phyloP scores from a whole-genome alignment of 2,888 invertebrate genomes.

The Archaeoteleia sp. region DNA sequence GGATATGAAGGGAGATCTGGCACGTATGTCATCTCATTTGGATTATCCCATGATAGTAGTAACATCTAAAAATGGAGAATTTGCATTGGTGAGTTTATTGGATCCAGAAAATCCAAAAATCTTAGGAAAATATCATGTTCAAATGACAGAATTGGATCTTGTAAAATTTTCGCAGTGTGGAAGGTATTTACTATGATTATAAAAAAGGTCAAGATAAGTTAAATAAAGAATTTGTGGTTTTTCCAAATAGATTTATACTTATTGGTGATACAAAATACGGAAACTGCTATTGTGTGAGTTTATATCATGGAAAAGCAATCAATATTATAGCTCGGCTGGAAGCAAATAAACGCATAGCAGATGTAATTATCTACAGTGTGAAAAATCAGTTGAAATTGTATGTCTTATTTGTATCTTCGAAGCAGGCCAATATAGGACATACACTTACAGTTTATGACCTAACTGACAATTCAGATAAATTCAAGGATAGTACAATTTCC shows the following conservation, averaged over 20 bases:
- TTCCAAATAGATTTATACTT: conserved; percentile 53
- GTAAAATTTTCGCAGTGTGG: conserved; percentile 66
- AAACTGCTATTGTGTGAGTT: conserved; percentile 60
- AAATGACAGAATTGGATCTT: conserved; percentile 59
- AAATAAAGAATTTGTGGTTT: conserved; percentile 3
- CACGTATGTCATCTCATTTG: conserved; percentile 59
- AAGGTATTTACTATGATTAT: conserved; percentile 31
- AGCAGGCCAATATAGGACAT: conserved; percentile 45
- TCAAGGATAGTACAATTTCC: conserved; percentile 22
- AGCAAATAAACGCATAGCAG: conserved; percentile 52
- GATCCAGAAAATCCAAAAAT: conserved; percentile 57
- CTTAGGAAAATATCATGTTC: conserved; percentile 56
- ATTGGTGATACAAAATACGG: conserved; percentile 60
- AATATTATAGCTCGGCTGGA: conserved; percentile 53
- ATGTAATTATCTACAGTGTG: conserved; percentile 59
- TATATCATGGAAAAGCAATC: conserved; percentile 47
- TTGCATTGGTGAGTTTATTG: conserved; percentile 57
- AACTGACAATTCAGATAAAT: conserved; percentile 13
- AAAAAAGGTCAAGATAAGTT: too few relatives aligned
- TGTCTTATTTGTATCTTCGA: conserved; percentile 48
- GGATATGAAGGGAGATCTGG: conserved; percentile 56
- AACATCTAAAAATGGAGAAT: conserved; percentile 61
- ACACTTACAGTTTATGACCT: conserved; percentile 57
- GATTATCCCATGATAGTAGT: conserved; percentile 63
- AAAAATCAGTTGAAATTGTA: conserved; percentile 52